These are phyloP conservation scores for Drosophila longiperda DNA, from an alignment of 2,888 invertebrate genomes.

Conservation along the genomic window DNA sequence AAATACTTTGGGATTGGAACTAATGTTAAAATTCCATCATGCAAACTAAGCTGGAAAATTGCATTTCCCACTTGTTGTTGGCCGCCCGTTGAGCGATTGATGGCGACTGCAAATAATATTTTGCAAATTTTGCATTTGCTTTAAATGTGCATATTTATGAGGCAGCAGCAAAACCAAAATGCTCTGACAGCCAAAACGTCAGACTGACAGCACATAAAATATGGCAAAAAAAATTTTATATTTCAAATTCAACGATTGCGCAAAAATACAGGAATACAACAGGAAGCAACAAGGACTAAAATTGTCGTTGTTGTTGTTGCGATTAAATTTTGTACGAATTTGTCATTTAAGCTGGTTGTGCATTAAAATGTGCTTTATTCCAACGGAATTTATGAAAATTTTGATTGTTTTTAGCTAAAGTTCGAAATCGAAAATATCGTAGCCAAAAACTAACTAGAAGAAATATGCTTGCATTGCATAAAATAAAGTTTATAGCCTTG, in stretches of 20 bases:
- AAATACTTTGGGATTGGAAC: conserved; percentile 26
- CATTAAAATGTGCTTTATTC: conserved; percentile 15
- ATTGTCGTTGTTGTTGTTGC: conserved; percentile 4
- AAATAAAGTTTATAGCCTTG: conserved; percentile 20
- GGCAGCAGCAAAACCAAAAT: conserved; percentile 14
- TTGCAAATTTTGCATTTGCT: conserved; percentile 46
- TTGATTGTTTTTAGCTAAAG: conserved; percentile 25
- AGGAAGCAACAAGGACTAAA: conserved; percentile 22
- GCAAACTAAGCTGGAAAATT: conserved; percentile 9
- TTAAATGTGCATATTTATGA: conserved; percentile 68
- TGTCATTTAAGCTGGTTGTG: conserved; percentile 44
- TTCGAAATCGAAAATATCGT: background rate
- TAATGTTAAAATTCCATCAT: conserved; percentile 8
- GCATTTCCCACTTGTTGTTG: conserved; percentile 65
- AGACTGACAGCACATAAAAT: conserved; percentile 5
- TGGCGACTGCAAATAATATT: conserved; percentile 54
- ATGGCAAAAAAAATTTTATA: conserved; percentile 25
- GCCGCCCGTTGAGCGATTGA: conserved; percentile 40
- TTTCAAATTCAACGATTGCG: conserved; percentile 13
- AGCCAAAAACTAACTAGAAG: background rate
- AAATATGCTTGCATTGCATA: background rate
- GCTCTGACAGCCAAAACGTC: background rate
- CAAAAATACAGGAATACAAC: conserved; percentile 16
- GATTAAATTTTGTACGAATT: conserved; percentile 27
- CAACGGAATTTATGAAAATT: conserved; percentile 8